Evolutionary conservation across 2,113 vertebrate species (phyloP).

Genomic region (Sphaerodactylus townsendi): DNA sequence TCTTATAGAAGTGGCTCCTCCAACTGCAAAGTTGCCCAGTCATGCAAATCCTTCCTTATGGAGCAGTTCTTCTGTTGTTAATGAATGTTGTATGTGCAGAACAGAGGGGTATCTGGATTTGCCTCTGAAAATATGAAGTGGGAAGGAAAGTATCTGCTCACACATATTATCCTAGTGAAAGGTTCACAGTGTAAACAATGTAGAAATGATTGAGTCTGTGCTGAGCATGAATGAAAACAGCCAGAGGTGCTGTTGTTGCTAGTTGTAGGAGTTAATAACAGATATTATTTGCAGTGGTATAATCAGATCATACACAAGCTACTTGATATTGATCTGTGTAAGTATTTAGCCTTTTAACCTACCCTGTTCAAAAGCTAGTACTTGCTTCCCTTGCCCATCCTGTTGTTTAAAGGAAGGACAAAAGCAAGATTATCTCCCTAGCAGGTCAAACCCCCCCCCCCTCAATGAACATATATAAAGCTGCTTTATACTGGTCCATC

Average conservation of each 20-base stretch:
- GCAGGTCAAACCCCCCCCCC: neutral
- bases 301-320: neutral
- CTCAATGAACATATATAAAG: too few species aligned
- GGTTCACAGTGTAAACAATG: slow-evolving; percentile 3
- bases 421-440: neutral
- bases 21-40: neutral
- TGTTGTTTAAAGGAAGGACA: neutral
- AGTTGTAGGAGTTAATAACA: slow-evolving; percentile 11
- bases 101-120: too few species aligned
- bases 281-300: neutral
- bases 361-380: neutral
- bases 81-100: neutral
- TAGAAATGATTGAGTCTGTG: neutral
- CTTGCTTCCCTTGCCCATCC: neutral
- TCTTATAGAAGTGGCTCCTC: neutral
- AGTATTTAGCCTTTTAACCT: neutral
- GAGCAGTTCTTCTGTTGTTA: neutral
- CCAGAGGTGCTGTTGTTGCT: slow-evolving; percentile 4
- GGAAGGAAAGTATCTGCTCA: too few species aligned
- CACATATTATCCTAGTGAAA: neutral
- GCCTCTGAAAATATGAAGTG: too few species aligned
- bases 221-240: neutral
- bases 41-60: neutral
- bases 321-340: neutral
- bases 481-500: too few species aligned